Conservation (phyloP, 2,797 vertebrate species). For the Odontamblyopus rebecca region DNA sequence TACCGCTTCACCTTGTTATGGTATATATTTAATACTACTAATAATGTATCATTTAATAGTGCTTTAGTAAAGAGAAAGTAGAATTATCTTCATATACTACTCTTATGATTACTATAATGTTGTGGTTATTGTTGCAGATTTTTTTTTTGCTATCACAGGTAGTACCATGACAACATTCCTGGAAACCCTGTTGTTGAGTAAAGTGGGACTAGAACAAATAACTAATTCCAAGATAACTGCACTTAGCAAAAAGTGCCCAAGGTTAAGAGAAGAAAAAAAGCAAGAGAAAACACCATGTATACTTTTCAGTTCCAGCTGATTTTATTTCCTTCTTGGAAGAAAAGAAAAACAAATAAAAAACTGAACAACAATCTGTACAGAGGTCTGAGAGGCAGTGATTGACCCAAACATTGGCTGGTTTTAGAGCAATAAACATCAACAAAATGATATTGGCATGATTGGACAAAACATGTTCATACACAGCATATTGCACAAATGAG, state of each 20-base stretch:
- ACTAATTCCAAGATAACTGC: background rate
- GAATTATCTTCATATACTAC: too few relatives aligned
- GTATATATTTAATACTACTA: too few relatives aligned
- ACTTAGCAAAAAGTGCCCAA: background rate
- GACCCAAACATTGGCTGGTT: conserved; percentile 96
- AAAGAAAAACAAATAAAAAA: conserved; percentile 80
- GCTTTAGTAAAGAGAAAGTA: too few relatives aligned
- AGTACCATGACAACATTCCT: background rate
- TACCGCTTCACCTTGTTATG: too few relatives aligned
- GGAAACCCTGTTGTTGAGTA: background rate
- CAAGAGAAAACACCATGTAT: conserved; percentile 3
- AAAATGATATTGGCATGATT: conserved; percentile 86
- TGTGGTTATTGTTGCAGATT: background rate
- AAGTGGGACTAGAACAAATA: too few relatives aligned
- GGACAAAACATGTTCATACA: conserved; percentile 90
- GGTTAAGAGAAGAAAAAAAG: background rate
- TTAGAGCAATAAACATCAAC: conserved; percentile 84
- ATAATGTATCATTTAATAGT: too few relatives aligned
- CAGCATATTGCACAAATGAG: conserved; percentile 99
- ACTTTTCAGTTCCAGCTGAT: conserved; percentile 99
- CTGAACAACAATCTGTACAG: conserved; percentile 91
- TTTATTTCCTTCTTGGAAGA: conserved; percentile 99
- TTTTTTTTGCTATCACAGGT: background rate
- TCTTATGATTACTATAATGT: too few relatives aligned
- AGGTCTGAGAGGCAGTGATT: conserved; percentile 99